Evolutionary conservation across 2,888 invertebrate genomes (phyloP).

Genomic region (Lasius fuliginosus): DNA sequence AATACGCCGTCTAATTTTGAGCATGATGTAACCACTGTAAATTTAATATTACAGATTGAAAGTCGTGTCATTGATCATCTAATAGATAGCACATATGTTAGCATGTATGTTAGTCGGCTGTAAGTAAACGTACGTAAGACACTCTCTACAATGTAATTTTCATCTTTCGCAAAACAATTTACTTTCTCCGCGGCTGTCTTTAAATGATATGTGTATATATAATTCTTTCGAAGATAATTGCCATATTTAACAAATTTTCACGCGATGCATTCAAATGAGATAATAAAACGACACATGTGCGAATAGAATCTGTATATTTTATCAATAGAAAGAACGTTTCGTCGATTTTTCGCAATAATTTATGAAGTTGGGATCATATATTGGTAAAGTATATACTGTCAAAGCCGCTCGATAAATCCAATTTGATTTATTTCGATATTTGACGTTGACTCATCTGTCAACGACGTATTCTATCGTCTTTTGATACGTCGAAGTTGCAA

Average conservation of each 20-base stretch:
- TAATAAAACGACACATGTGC: neutral
- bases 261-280: neutral
- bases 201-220: neutral
- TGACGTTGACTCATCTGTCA: neutral
- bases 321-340: neutral
- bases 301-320: neutral
- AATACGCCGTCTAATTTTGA: neutral
- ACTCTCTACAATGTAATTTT: slow-evolving; percentile 11
- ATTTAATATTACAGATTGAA: neutral
- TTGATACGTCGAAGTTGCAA: slow-evolving; percentile 17
- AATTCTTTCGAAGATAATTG: neutral
- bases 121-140: neutral
- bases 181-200: slow-evolving; percentile 27
- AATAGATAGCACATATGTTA: neutral
- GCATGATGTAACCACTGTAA: neutral
- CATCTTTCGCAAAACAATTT: slow-evolving; percentile 15
- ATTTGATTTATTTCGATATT: neutral
- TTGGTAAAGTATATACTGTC: neutral
- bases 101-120: too few relatives aligned
- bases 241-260: neutral
- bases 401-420: neutral
- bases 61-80: neutral
- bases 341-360: slow-evolving; percentile 7
- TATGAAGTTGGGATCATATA: neutral
- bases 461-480: neutral